phyloP scores from a whole-genome alignment of 2,113 vertebrate genomes.

The Pteropus alecto region DNA sequence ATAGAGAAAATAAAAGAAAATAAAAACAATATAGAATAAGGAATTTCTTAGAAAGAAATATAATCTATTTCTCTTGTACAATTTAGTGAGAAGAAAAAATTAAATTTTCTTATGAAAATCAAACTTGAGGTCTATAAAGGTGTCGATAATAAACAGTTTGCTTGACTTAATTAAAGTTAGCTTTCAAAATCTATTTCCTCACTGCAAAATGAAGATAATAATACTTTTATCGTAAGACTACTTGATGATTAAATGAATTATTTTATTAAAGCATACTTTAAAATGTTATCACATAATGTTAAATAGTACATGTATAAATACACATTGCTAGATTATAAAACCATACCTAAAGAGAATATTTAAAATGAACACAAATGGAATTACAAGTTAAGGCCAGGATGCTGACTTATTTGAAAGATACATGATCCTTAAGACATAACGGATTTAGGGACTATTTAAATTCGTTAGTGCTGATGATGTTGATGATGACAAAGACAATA shows the following conservation, averaged over 20 bases:
- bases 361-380: background rate
- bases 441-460: background rate
- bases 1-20: background rate
- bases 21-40: background rate
- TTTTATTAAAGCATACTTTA: slow-evolving; percentile 20
- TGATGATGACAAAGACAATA: background rate
- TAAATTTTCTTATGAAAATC: background rate
- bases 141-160: background rate
- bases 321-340: background rate
- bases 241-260: background rate
- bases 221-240: background rate
- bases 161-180: background rate
- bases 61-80: background rate
- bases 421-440: background rate
- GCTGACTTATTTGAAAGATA: background rate
- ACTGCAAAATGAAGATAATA: background rate
- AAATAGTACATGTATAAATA: background rate
- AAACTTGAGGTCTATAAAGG: background rate
- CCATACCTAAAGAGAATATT: background rate
- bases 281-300: background rate
- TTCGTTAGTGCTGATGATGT: background rate
- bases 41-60: background rate
- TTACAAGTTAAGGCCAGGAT: background rate
- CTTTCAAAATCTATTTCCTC: background rate
- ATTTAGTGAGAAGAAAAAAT: background rate